Conservation (phyloP, 2,797 vertebrate species). For the Eptatretus atami region DNA sequence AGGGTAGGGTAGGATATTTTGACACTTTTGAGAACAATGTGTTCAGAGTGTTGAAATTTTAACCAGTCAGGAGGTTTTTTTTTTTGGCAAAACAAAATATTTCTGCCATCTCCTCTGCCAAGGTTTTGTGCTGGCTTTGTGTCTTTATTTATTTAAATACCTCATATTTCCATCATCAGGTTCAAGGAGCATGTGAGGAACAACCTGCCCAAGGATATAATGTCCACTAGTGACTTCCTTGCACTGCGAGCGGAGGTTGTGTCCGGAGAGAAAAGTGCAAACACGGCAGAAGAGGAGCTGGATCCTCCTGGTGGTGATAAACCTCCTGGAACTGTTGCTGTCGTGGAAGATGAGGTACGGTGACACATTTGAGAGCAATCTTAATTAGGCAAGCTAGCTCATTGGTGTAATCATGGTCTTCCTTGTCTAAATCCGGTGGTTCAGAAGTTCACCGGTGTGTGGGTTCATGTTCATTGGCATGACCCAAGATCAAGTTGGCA, state of each 20-base stretch:
- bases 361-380: not conserved
- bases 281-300: conserved; percentile 26
- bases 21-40: no score
- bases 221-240: conserved; percentile 66
- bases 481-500: no score
- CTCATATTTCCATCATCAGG: conserved; percentile 14
- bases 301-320: conserved; percentile 29
- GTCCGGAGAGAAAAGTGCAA: conserved; percentile 16
- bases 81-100: no score
- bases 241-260: conserved; percentile 53
- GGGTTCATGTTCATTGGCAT: no score
- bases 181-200: conserved; percentile 83
- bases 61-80: no score
- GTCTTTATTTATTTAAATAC: conserved; percentile 1
- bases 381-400: not conserved
- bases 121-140: no score
- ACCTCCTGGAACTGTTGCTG: conserved; percentile 27
- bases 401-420: no score
- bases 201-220: conserved; percentile 58
- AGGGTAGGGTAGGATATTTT: no score
- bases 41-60: no score
- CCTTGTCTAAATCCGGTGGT: no score
- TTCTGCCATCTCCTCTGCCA: no score
- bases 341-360: not conserved
- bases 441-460: no score